Evolutionary conservation across 2,888 invertebrate genomes (phyloP).

Genomic region (Thalpophila matura): DNA sequence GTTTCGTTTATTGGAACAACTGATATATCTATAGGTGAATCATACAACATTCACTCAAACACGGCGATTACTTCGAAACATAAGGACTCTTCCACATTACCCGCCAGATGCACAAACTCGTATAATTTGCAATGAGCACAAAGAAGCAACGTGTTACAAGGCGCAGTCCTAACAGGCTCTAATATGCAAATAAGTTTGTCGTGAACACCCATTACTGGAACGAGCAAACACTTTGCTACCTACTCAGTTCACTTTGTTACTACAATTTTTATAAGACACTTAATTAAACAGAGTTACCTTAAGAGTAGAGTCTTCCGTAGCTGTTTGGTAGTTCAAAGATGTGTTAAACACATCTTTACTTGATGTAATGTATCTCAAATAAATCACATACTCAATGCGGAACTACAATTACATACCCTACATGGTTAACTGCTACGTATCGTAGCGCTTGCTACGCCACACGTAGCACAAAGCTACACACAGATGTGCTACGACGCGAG

Average conservation of each 20-base stretch:
- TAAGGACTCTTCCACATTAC: conserved; percentile 6
- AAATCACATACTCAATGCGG: no score
- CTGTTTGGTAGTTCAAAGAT: no score
- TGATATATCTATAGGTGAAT: no score
- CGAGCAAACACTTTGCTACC: conserved; percentile 26
- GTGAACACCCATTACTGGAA: conserved; percentile 25
- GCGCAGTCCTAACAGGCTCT: conserved; percentile 21
- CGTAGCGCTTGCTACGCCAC: conserved; percentile 36
- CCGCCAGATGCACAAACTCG: background rate
- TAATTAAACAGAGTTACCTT: conserved; percentile 2
- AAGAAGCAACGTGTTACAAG: conserved; percentile 3
- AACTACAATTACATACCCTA: no score
- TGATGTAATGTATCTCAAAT: no score
- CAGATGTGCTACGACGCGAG: conserved; percentile 61
- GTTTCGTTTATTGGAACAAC: no score
- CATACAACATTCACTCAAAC: background rate
- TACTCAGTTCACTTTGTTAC: conserved; percentile 2
- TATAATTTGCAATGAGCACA: conserved; percentile 21
- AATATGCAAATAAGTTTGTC: conserved; percentile 51
- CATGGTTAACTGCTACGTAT: no score
- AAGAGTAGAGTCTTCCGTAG: no score
- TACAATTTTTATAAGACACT: conserved; percentile 16
- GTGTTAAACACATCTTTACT: no score
- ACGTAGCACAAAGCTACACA: conserved; percentile 46
- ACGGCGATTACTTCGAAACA: background rate